A percentile compares a stretch with the other conserved stretches of the same genome.
These are phyloP conservation scores for Heliopora coerulea DNA, from an alignment of 92 coral and sea anemone species.

Conservation along the genomic window DNA sequence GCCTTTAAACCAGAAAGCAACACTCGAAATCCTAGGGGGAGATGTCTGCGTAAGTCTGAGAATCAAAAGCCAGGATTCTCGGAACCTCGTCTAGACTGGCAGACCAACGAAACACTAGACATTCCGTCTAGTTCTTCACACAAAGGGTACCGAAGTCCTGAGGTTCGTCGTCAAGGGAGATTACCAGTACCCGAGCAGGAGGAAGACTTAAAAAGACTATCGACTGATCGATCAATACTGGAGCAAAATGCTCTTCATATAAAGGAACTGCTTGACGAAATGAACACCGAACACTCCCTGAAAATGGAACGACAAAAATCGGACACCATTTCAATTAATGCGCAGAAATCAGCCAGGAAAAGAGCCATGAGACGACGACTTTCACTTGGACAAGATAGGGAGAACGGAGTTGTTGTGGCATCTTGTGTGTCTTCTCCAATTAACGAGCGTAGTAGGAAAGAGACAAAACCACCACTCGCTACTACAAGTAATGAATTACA, in stretches of 20 bases:
- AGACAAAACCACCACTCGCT: neutral
- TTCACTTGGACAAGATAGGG: slow-evolving; percentile 86
- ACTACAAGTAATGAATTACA: slow-evolving; percentile 7
- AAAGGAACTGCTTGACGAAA: slow-evolving; percentile 85
- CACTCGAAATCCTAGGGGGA: slow-evolving; percentile 7
- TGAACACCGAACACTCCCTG: slow-evolving; percentile 90
- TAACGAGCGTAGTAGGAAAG: slow-evolving; percentile 12
- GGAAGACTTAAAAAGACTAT: slow-evolving; percentile 44
- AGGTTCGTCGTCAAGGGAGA: slow-evolving; percentile 50
- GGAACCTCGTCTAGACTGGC: slow-evolving; percentile 39
- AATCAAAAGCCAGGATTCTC: slow-evolving; percentile 38
- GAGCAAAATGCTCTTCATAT: slow-evolving; percentile 95
- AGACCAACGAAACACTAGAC: slow-evolving; percentile 37
- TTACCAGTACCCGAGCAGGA: slow-evolving; percentile 29
- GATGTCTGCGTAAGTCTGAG: slow-evolving; percentile 42
- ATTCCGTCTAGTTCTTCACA: slow-evolving; percentile 46
- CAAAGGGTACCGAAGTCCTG: slow-evolving; percentile 51
- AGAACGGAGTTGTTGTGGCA: slow-evolving; percentile 40
- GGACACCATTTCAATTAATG: slow-evolving; percentile 84
- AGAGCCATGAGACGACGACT: slow-evolving; percentile 81
- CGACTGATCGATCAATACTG: slow-evolving; percentile 62
- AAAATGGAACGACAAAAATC: slow-evolving; percentile 97
- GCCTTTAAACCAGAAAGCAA: slow-evolving; percentile 27
- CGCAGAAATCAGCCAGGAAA: slow-evolving; percentile 89
- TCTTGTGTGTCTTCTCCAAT: slow-evolving; percentile 17